Evolutionary conservation across 2,888 invertebrate species (phyloP).

Genomic region (Itoplectis maculator): DNA sequence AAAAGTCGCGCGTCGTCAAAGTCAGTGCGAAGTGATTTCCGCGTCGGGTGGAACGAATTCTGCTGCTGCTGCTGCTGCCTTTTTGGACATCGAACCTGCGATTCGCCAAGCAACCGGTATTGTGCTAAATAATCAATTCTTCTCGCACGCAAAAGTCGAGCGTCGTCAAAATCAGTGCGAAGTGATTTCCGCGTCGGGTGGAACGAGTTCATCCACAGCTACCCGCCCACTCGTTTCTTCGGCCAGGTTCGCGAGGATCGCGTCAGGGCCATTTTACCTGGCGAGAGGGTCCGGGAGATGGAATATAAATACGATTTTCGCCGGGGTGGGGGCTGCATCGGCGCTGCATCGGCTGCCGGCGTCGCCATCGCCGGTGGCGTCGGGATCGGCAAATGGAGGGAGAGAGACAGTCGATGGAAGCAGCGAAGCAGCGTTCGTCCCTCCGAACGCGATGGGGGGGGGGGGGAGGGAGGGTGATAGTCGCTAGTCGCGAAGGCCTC

Average conservation of each 20-base stretch:
- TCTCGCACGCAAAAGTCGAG: no score
- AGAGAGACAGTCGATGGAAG: conserved; percentile 34
- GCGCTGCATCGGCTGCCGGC: conserved; percentile 67
- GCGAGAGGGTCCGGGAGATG: conserved; percentile 75
- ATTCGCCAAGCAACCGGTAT: no score
- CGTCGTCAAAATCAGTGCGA: neutral
- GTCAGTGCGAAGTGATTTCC: neutral
- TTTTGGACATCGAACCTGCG: no score
- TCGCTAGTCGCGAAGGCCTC: conserved; percentile 79
- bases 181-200: neutral
- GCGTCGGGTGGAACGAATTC: neutral
- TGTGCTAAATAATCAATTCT: no score
- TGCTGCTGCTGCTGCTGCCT: no score
- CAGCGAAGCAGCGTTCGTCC: conserved; percentile 24
- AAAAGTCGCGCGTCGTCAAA: no score
- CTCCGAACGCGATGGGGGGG: conserved; percentile 63
- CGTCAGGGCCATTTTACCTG: conserved; percentile 73
- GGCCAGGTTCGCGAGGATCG: conserved; percentile 24
- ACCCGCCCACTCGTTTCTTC: conserved; percentile 20
- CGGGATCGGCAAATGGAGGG: no score
- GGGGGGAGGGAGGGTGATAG: conserved; percentile 64
- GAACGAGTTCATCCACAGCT: neutral
- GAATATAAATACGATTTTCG: conserved; percentile 83
- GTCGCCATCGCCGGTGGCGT: conserved; percentile 11
- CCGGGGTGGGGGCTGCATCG: conserved; percentile 16